Percentiles rank a stretch among this genome's conserved stretches.
Evolutionary conservation across 2,888 invertebrate species (phyloP).

Genomic region (Erebia epiphron): DNA sequence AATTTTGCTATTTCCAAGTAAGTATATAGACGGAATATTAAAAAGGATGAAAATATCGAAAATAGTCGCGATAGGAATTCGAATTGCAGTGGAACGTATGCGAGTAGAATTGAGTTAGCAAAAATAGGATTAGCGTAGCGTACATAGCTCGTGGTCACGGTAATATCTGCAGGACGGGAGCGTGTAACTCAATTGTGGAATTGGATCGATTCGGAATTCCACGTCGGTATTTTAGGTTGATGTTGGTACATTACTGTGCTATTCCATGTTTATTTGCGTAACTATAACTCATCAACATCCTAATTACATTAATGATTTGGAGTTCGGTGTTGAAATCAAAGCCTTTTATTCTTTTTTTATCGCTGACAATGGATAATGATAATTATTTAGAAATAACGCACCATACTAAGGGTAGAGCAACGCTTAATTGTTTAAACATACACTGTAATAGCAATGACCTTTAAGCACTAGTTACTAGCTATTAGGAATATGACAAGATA

Average conservation of each 20-base stretch:
- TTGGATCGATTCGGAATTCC: conserved; percentile 49
- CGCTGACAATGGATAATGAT: background rate
- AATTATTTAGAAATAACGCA: too few relatives aligned
- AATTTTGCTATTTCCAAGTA: background rate
- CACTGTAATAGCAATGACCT: too few relatives aligned
- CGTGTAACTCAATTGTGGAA: conserved; percentile 61
- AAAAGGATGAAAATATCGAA: conserved; percentile 11
- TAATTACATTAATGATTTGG: conserved; percentile 3
- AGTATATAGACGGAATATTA: background rate
- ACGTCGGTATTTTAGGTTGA: conserved; percentile 49
- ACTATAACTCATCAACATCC: background rate
- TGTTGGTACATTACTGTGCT: background rate
- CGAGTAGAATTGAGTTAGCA: conserved; percentile 51
- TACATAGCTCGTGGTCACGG: conserved; percentile 43
- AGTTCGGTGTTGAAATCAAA: background rate
- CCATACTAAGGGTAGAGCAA: too few relatives aligned
- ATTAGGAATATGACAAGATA: too few relatives aligned
- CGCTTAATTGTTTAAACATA: too few relatives aligned
- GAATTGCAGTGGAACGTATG: conserved; percentile 26
- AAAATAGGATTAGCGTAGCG: conserved; percentile 58
- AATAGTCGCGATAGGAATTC: conserved; percentile 8
- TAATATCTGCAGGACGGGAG: conserved; percentile 51
- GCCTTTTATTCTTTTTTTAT: background rate
- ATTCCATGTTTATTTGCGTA: background rate
- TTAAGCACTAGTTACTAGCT: too few relatives aligned